phyloP scores from a whole-genome alignment of 2,888 invertebrate genomes.

The Conomelus anceps region DNA sequence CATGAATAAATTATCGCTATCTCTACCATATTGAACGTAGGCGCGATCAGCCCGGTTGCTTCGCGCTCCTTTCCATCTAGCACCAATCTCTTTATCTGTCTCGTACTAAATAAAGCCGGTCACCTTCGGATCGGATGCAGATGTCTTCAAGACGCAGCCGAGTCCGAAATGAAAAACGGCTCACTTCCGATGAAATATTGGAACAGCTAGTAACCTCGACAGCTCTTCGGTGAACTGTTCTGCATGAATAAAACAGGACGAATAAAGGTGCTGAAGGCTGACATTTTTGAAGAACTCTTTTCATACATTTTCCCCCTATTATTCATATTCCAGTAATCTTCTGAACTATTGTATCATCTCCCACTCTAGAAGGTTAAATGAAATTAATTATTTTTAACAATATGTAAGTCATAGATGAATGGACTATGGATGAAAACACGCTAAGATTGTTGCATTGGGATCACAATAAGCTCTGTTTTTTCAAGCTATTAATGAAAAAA shows the following conservation, averaged over 20 bases:
- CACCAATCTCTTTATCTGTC: not conserved
- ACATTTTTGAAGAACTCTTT: not conserved
- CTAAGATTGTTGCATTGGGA: too few relatives aligned
- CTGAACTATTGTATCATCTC: too few relatives aligned
- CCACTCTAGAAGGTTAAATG: too few relatives aligned
- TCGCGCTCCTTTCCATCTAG: too few relatives aligned
- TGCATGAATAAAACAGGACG: not conserved
- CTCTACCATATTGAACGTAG: not conserved
- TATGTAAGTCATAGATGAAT: too few relatives aligned
- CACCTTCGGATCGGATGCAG: not conserved
- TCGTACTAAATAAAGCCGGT: not conserved
- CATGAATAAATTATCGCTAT: not conserved
- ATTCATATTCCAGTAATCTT: too few relatives aligned
- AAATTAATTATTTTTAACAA: too few relatives aligned
- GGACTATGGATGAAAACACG: too few relatives aligned
- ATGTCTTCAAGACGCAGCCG: not conserved
- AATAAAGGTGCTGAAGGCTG: not conserved
- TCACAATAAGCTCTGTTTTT: too few relatives aligned
- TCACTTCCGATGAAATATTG: not conserved
- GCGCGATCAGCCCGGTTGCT: not conserved
- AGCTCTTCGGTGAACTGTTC: not conserved
- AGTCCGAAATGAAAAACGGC: not conserved
- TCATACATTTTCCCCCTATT: not conserved
- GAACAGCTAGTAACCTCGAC: not conserved
- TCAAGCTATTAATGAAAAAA: too few relatives aligned